Percentiles rank a stretch among this genome's conserved stretches.
These are phyloP conservation scores for Papilio demoleus DNA, from an alignment of 2,888 invertebrate genomes.

Conservation along the genomic window DNA sequence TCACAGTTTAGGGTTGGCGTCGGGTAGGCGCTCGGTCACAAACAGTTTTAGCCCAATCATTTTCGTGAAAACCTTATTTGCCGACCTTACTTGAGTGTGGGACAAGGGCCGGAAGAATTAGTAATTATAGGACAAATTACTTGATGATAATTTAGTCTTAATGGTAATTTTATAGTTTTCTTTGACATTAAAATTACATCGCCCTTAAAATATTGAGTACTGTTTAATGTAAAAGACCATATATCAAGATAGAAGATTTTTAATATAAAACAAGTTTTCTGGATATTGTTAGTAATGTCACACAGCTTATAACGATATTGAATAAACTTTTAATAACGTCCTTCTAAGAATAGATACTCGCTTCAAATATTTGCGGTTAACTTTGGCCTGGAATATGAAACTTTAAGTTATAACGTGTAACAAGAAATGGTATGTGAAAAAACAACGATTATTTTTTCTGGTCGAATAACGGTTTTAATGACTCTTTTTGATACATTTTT, in stretches of 20 bases:
- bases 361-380: conserved; percentile 19
- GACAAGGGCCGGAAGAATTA: too few species aligned
- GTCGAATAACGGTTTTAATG: not conserved
- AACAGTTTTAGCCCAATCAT: too few species aligned
- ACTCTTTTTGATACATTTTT: too few species aligned
- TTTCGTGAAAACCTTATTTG: too few species aligned
- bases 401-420: not conserved
- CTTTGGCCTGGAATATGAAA: conserved; percentile 7
- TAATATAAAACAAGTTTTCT: not conserved
- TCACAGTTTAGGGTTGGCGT: too few species aligned
- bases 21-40: too few species aligned
- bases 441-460: not conserved
- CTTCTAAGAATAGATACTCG: conserved; percentile 11
- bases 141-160: too few species aligned
- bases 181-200: too few species aligned
- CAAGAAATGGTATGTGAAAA: not conserved
- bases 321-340: conserved; percentile 23
- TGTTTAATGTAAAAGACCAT: conserved; percentile 40
- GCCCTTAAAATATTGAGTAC: too few species aligned
- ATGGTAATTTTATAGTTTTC: too few species aligned
- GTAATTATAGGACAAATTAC: too few species aligned
- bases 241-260: not conserved
- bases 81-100: too few species aligned
- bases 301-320: conserved; percentile 9
- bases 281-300: conserved; percentile 1